phyloP scores from a whole-genome alignment of 2,113 vertebrate genomes.

The Pachycephala philippinensis region DNA sequence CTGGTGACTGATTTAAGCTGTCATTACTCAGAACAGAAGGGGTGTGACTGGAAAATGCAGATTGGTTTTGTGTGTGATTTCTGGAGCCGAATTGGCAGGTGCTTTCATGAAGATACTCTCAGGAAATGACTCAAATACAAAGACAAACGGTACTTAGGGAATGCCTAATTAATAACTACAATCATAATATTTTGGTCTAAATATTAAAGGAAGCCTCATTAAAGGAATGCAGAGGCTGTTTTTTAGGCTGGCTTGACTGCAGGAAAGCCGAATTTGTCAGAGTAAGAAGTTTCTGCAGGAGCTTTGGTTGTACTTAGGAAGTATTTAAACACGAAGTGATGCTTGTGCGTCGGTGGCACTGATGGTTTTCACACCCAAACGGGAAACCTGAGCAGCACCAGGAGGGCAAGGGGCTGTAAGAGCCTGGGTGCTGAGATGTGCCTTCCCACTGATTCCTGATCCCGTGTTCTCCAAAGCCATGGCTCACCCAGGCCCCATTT shows the following conservation, averaged over 20 bases:
- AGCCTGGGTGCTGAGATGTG: not conserved
- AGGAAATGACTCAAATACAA: not conserved
- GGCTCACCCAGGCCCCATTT: not conserved
- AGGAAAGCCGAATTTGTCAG: not conserved
- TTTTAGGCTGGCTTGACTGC: not conserved
- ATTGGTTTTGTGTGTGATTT: not conserved
- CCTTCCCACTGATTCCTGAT: not conserved
- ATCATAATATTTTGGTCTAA: not conserved
- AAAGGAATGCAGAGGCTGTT: not conserved
- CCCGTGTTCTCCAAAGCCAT: fast-evolving
- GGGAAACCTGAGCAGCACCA: fast-evolving
- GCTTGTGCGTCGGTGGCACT: no score
- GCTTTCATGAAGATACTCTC: not conserved
- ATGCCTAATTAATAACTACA: not conserved
- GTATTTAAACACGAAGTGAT: not conserved
- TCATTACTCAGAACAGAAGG: not conserved
- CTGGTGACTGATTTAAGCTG: not conserved
- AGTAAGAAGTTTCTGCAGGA: not conserved
- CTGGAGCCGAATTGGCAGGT: not conserved
- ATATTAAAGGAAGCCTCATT: not conserved
- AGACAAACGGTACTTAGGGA: not conserved
- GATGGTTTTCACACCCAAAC: fast-evolving
- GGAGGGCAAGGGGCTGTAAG: not conserved
- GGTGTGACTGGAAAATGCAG: not conserved
- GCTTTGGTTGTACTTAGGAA: not conserved